phyloP scores from a whole-genome alignment of 2,113 vertebrate species.

The Lepisosteus osseus region DNA sequence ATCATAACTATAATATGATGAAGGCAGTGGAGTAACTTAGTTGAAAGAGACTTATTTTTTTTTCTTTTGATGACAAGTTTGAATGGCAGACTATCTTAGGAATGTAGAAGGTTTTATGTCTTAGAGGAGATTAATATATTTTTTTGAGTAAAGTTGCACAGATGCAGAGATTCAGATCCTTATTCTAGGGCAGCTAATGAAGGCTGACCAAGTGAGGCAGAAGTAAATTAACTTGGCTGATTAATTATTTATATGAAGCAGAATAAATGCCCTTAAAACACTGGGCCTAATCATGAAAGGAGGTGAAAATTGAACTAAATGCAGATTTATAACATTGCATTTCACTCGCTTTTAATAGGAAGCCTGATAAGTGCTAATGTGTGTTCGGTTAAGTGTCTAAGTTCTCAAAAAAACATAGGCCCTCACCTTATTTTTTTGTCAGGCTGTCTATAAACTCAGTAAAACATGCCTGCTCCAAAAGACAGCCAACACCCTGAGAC shows the following conservation, averaged over 20 bases:
- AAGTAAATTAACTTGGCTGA: conserved; percentile 95
- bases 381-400: conserved; percentile 45
- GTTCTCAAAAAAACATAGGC: conserved; percentile 32
- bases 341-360: conserved; percentile 56
- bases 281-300: conserved; percentile 75
- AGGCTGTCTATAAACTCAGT: neutral
- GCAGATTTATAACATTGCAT: conserved; percentile 73
- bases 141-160: conserved; percentile 57
- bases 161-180: conserved; percentile 69
- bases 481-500: too few species aligned
- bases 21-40: too few species aligned
- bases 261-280: conserved; percentile 95
- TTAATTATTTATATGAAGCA: conserved; percentile 97
- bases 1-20: too few species aligned
- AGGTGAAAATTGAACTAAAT: conserved; percentile 81
- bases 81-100: neutral
- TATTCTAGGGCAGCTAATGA: conserved; percentile 86
- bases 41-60: neutral
- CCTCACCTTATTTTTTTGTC: neutral
- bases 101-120: too few species aligned
- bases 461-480: too few species aligned
- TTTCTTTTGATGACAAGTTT: neutral
- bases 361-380: conserved; percentile 43
- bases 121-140: conserved; percentile 53
- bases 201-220: conserved; percentile 89